A percentile compares a stretch with the other conserved stretches of the same genome.
These are phyloP conservation scores for Brachyhypopomus gauderio DNA, from an alignment of 2,113 vertebrate genomes.

Conservation along the genomic window DNA sequence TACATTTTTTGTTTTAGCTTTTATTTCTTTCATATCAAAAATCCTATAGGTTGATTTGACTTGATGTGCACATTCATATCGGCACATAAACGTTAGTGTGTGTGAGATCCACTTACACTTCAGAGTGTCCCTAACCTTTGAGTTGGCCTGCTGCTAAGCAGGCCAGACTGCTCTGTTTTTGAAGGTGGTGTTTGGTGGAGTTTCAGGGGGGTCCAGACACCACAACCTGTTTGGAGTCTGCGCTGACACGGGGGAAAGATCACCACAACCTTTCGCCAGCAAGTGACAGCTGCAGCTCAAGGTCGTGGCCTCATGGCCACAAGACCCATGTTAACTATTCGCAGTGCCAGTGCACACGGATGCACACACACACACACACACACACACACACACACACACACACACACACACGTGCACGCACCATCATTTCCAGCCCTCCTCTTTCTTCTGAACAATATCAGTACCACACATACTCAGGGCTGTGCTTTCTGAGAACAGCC, in stretches of 20 bases:
- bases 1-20: background rate
- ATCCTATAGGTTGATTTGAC: background rate
- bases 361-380: conserved; percentile 24
- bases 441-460: conserved; percentile 46
- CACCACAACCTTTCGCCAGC: conserved; percentile 1
- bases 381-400: background rate
- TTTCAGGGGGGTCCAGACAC: conserved; percentile 4
- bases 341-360: background rate
- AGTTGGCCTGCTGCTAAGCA: background rate
- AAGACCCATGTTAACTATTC: conserved; percentile 1
- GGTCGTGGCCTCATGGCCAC: conserved; percentile 22
- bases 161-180: background rate
- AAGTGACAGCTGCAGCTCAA: conserved; percentile 3
- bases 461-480: background rate
- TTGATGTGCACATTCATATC: background rate
- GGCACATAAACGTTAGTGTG: background rate
- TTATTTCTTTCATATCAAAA: background rate
- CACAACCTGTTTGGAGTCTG: conserved; percentile 23
- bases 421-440: conserved; percentile 1
- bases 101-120: no score
- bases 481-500: conserved; percentile 34
- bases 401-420: background rate
- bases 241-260: conserved; percentile 22
- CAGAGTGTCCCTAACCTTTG: no score
- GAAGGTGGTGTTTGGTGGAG: background rate